phyloP scores from a whole-genome alignment of 2,113 vertebrate species.

The Ochotona curzoniae region DNA sequence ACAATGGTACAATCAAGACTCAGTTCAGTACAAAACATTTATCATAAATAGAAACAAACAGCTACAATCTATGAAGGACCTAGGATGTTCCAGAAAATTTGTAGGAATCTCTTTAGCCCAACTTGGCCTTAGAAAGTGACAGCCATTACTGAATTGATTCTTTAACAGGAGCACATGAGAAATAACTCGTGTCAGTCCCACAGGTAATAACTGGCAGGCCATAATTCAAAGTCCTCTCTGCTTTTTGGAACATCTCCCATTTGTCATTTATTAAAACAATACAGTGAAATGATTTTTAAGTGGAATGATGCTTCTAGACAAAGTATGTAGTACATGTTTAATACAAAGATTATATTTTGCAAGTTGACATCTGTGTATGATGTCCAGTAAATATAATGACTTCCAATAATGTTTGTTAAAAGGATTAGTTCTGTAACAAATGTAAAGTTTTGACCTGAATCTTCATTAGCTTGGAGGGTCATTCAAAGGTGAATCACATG shows the following conservation, averaged over 20 bases:
- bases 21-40: background rate
- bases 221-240: background rate
- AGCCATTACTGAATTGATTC: background rate
- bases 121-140: background rate
- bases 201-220: background rate
- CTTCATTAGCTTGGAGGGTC: slow-evolving; percentile 62
- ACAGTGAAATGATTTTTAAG: background rate
- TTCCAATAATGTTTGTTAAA: slow-evolving; percentile 2
- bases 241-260: background rate
- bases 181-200: background rate
- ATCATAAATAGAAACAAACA: background rate
- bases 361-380: background rate
- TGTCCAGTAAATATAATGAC: background rate
- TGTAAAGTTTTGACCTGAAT: slow-evolving; percentile 34
- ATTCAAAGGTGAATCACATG: slow-evolving; percentile 65
- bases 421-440: slow-evolving; percentile 55
- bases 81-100: background rate
- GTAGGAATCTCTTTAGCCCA: background rate
- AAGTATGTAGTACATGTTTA: background rate
- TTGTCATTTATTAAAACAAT: background rate
- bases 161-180: background rate
- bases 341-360: background rate
- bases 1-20: background rate
- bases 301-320: background rate
- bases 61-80: background rate